These are phyloP conservation scores for Dryobates pubescens DNA, from an alignment of 2,797 vertebrate genomes.

Conservation along the genomic window DNA sequence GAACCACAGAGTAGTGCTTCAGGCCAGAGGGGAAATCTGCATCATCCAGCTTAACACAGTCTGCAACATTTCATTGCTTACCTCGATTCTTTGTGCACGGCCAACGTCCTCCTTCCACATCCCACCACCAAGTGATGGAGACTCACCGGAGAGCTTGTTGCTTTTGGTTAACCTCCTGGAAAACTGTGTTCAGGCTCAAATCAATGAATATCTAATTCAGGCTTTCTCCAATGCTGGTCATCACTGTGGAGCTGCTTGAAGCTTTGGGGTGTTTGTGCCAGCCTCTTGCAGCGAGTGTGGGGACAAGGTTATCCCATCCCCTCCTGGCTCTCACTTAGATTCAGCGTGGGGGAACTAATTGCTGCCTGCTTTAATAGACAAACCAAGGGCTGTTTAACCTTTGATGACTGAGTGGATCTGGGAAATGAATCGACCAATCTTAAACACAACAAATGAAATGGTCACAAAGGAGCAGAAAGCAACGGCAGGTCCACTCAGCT, in stretches of 20 bases:
- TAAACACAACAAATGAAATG: conserved; percentile 23
- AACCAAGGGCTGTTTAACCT: conserved; percentile 58
- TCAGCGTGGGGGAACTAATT: neutral
- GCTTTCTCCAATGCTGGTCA: neutral
- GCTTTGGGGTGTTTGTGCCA: neutral
- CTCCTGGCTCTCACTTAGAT: neutral
- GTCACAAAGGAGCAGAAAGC: neutral
- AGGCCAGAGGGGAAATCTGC: neutral
- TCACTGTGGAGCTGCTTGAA: neutral
- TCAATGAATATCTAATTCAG: neutral
- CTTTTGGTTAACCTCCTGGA: neutral
- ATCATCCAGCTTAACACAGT: neutral
- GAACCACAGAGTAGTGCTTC: neutral
- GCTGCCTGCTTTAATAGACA: conserved; percentile 42
- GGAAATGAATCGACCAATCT: conserved; percentile 38
- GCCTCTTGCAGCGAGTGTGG: neutral
- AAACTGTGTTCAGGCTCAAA: neutral
- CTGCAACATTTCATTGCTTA: rapidly evolving
- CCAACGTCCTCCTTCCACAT: neutral
- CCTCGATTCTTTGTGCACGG: neutral
- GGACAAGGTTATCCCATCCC: neutral
- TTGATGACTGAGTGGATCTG: conserved; percentile 43
- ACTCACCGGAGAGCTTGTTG: neutral
- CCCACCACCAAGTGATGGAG: neutral
- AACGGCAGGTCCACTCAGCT: neutral